Conservation (phyloP, 92 coral and sea anemone genomes). For the Epizoanthus rinbou region DNA sequence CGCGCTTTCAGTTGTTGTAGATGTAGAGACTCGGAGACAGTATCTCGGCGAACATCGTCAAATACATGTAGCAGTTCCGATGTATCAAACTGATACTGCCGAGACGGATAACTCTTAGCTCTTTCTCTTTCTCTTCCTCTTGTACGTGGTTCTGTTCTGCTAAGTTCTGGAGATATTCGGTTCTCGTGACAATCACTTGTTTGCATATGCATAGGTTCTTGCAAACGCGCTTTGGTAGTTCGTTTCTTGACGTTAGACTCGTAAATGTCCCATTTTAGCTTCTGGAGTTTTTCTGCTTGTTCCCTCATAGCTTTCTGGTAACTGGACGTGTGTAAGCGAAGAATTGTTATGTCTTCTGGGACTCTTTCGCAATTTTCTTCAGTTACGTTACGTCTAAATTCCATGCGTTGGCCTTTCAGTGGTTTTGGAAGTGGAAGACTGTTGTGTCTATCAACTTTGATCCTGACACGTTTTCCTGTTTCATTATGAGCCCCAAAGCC, state of each 20-base stretch:
- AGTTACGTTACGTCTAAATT: not conserved
- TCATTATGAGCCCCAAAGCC: not conserved
- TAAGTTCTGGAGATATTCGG: not conserved
- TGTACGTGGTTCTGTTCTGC: no score
- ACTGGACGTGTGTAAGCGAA: not conserved
- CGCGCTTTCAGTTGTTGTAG: not conserved
- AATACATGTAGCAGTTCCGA: not conserved
- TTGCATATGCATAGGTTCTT: not conserved
- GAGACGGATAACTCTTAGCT: slow-evolving; percentile 26
- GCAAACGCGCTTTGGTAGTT: not conserved
- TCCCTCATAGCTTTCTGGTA: slow-evolving; percentile 13
- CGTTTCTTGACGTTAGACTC: slow-evolving; percentile 39
- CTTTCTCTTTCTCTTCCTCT: slow-evolving; percentile 3
- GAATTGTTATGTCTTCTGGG: slow-evolving; percentile 12
- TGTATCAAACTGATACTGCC: not conserved
- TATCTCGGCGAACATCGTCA: not conserved
- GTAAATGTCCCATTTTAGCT: slow-evolving; percentile 48
- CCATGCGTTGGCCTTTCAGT: no score
- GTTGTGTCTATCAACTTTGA: not conserved
- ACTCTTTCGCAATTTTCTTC: not conserved
- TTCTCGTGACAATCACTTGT: not conserved
- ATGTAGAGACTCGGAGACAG: not conserved
- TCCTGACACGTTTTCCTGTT: not conserved
- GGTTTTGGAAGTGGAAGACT: not conserved
- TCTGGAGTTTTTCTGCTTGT: slow-evolving; percentile 43